Evolutionary conservation across 2,797 vertebrate genomes (phyloP), one percentile per base, ranked within the genome.

Genomic region (Anomalospiza imberbis): DNA sequence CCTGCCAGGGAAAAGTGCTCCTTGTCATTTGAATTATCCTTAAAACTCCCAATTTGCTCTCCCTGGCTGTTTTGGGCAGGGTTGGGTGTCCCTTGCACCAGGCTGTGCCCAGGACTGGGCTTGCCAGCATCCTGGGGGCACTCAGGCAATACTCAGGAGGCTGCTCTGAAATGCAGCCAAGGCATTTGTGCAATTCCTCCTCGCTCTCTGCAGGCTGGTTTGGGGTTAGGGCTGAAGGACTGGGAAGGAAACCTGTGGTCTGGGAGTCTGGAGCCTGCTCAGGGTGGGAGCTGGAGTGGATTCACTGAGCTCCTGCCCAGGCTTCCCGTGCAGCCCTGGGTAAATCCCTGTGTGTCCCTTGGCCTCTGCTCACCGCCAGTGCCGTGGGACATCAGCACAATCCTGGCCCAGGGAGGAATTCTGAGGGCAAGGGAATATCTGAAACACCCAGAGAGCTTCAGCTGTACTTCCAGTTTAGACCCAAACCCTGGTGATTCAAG

Each of bases 61-160:
- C 28, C 32, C 65, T 7, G 32, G 20, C 6, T 81, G 32, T 28
- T 81, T 17, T 16, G 19, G 68, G 57, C 29, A 21, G 45, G 31
- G 26, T 3, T 28, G 13, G 20, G 31, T 44, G 57, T 28, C 32
- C 53, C 40, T 45, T 9, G 26, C 9, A 7, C 8, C 5, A 2
- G 73, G 61, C 44, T 61, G 38, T 28, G 42, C 61, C 20, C 5
- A 1, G 16, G 28, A 3, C 20, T 53, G 1, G 3, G 20, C 7
- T 58, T 26, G 32, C 1, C 63, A 60, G 6, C 29, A n/a, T 10
- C 22, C 6, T 0, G 0, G 12, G 42, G 36, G 5, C 17, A 45
- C 31, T 6, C 40, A 10, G 57, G 32, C 68, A n/a, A 2, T 3
- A 0, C 13, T 12, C 1, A 2, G 13, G 32, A 34, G 6, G 12